Percentiles rank a stretch among this genome's conserved stretches.
Evolutionary conservation across 1,140 invertebrate species (phyloP).

Genomic region (Steinernema feltiae): DNA sequence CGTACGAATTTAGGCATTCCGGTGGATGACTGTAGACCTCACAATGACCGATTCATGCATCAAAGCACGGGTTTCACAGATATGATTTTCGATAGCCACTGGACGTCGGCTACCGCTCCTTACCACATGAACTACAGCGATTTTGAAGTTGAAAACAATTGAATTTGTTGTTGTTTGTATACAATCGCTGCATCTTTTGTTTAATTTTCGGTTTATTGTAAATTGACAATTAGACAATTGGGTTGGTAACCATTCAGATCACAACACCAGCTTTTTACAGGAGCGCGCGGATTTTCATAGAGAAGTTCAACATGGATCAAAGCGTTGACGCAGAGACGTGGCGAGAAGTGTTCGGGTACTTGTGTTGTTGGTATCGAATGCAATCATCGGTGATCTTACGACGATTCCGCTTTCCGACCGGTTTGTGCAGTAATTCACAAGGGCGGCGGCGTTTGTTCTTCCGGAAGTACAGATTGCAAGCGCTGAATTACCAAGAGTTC

Average conservation of each 20-base stretch:
- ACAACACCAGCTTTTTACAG: too few species aligned
- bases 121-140: not conserved
- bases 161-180: too few species aligned
- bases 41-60: not conserved
- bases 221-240: too few species aligned
- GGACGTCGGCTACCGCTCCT: not conserved
- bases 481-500: slow-evolving; percentile 26
- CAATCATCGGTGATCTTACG: too few species aligned
- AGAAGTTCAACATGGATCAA: too few species aligned
- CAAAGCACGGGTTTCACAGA: not conserved
- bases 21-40: not conserved
- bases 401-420: slow-evolving; percentile 38
- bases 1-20: not conserved
- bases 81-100: not conserved
- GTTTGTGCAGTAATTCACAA: slow-evolving; percentile 27
- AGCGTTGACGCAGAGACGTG: too few species aligned
- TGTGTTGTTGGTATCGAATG: too few species aligned
- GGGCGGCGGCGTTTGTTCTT: slow-evolving; percentile 36
- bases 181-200: too few species aligned
- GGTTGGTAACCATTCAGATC: too few species aligned
- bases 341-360: too few species aligned
- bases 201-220: too few species aligned
- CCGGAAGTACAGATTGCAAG: slow-evolving; percentile 42
- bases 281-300: too few species aligned
- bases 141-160: not conserved